Conservation (phyloP, 1,140 invertebrate genomes). For the Drosophila ercepeae region DNA sequence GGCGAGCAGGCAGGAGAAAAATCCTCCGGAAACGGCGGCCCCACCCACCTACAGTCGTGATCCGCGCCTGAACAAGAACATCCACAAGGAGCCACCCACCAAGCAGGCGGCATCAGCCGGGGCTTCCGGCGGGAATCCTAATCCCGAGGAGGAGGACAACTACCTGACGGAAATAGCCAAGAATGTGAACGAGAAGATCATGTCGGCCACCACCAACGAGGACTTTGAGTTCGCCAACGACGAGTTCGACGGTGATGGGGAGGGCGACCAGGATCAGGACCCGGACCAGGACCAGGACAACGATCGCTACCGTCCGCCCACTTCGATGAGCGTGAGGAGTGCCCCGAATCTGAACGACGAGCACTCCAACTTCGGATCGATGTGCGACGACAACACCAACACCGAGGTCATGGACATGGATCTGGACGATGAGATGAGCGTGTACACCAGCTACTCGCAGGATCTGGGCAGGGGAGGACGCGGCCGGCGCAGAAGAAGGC, state of each 20-base stretch:
- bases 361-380: constrained; percentile 69
- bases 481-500: constrained; percentile 45
- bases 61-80: constrained; percentile 79
- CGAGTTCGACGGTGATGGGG: constrained; percentile 70
- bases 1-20: constrained; percentile 9
- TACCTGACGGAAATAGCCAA: constrained; percentile 82
- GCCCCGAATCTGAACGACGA: constrained; percentile 79
- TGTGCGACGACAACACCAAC: constrained; percentile 79
- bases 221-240: constrained; percentile 79
- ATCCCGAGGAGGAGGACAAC: constrained; percentile 76
- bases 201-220: constrained; percentile 73
- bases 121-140: constrained; percentile 18
- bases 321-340: constrained; percentile 81
- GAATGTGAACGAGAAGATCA: constrained; percentile 82
- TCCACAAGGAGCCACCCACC: constrained; percentile 32
- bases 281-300: constrained; percentile 40
- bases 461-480: constrained; percentile 63
- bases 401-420: constrained; percentile 83
- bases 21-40: constrained; percentile 1
- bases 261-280: constrained; percentile 50
- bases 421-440: constrained; percentile 80
- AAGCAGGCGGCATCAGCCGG: background rate
- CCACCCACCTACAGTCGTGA: constrained; percentile 66
- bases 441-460: constrained; percentile 81
- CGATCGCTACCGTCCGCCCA: constrained; percentile 65